These are phyloP conservation scores for Melopsittacus undulatus DNA, from an alignment of 2,797 vertebrate species.

Conservation along the genomic window DNA sequence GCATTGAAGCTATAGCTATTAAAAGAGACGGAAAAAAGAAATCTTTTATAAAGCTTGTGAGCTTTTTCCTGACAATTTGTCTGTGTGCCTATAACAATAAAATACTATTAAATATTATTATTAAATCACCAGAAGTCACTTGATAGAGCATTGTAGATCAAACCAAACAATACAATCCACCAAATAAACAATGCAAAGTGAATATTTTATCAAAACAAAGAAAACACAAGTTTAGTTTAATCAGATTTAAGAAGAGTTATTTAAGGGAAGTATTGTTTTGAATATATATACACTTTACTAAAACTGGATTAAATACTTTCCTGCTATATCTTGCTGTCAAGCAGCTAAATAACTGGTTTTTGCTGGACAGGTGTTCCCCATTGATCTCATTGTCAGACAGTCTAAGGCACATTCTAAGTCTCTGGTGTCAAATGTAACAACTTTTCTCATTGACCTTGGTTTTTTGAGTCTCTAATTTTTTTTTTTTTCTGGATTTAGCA, in stretches of 20 bases:
- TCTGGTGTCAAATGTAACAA: fast-evolving
- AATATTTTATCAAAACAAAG: neutral
- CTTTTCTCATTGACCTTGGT: neutral
- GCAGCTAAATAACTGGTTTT: neutral
- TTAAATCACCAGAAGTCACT: neutral
- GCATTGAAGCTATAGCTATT: neutral
- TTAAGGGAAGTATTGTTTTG: neutral
- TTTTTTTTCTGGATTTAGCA: neutral
- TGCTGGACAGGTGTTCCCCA: neutral
- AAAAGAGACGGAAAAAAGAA: neutral
- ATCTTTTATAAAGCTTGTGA: neutral
- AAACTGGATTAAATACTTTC: neutral
- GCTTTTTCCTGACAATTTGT: neutral
- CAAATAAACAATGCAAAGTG: neutral
- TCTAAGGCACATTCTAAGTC: neutral
- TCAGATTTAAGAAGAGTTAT: neutral
- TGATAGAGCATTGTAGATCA: neutral
- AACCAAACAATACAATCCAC: neutral
- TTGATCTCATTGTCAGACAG: neutral
- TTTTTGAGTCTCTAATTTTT: neutral
- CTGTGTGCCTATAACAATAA: neutral
- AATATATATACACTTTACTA: neutral
- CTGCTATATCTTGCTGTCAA: neutral
- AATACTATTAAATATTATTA: neutral
- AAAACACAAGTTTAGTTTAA: neutral